These are phyloP conservation scores for Aculops lycopersici DNA, from an alignment of 1,140 invertebrate genomes.

Conservation along the genomic window DNA sequence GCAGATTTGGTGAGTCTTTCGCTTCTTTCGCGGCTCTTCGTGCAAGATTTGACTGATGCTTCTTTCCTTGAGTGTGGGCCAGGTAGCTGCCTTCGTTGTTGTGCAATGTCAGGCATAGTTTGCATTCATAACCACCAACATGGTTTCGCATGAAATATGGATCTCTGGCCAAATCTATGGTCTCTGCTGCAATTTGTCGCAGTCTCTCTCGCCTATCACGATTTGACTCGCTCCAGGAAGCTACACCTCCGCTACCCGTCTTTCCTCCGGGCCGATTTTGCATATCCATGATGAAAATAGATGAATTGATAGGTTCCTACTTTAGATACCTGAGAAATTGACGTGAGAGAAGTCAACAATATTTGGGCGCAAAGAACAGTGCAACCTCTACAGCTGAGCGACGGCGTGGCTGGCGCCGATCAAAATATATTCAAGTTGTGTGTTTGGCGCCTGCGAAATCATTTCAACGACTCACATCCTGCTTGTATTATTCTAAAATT, in stretches of 20 bases:
- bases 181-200: constrained; percentile 77
- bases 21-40: constrained; percentile 90
- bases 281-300: constrained; percentile 63
- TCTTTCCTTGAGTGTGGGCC: constrained; percentile 99
- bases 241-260: constrained; percentile 88
- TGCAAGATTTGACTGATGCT: constrained; percentile 96
- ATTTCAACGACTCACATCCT: too few relatives aligned
- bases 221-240: constrained; percentile 92
- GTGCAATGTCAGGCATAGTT: constrained; percentile 85
- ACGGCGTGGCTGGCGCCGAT: too few relatives aligned
- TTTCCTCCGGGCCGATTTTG: constrained; percentile 91
- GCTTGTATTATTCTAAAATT: too few relatives aligned
- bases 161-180: constrained; percentile 93
- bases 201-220: constrained; percentile 76
- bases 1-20: constrained; percentile 58
- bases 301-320: too few relatives aligned
- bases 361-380: too few relatives aligned
- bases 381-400: too few relatives aligned
- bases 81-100: constrained; percentile 98
- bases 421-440: too few relatives aligned
- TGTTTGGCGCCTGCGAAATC: too few relatives aligned
- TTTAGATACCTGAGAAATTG: too few relatives aligned
- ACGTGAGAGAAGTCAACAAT: too few relatives aligned
- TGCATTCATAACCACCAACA: constrained; percentile 91
- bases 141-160: constrained; percentile 99